Base-by-base conservation (phyloP, 1,140 invertebrate genomes). In the Homalodisca vitripennis region DNA sequence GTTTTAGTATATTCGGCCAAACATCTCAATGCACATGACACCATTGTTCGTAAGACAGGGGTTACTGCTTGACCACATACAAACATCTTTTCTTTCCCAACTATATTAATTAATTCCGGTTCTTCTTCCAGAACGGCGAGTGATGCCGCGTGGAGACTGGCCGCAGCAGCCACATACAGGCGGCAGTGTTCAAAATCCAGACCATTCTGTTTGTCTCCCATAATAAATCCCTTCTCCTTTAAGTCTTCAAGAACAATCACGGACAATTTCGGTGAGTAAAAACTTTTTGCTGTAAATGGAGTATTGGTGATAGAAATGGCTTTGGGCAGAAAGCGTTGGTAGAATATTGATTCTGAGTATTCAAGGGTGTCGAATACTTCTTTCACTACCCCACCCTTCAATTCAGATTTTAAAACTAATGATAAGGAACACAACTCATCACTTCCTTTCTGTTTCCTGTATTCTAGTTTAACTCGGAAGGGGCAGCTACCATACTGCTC, bases 181-280 rank as follows among this genome's bases (percentile, higher is more conserved):
- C 6, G 6, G 27, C 32, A 41, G 41, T 66, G 32, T 10, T 66
- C 41, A 10, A 47, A 66, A 31, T 66, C 41, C 41, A 66, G 47
- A 20, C 26, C 20, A 47, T 47, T 47, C 26, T n/a, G 3, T 29
- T 34, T 46, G 26, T 66, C 63, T 10, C 6, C 32, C 63, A 46
- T 66, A 14, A 47, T 17, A 34, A 24, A 66, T 1, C 63, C 63
- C 3, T 46, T 27, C 27, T 46, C 63, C 22, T 47, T 66, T 14
- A 66, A 46, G 22, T 66, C 63, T n/a, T 66, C 63, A 14, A 66
- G 34, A 12, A 66, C 41, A 47, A 31, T 27, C 1, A 66, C 26
- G 27, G 17, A 24, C 2, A 20, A 20, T 47, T 27, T 14, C 20
- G 32, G 22, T 2, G 63, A 47, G 24, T n/a, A 26, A 26, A 22